phyloP scores from a whole-genome alignment of 2,797 vertebrate genomes.

The Lepus oiostolus region DNA sequence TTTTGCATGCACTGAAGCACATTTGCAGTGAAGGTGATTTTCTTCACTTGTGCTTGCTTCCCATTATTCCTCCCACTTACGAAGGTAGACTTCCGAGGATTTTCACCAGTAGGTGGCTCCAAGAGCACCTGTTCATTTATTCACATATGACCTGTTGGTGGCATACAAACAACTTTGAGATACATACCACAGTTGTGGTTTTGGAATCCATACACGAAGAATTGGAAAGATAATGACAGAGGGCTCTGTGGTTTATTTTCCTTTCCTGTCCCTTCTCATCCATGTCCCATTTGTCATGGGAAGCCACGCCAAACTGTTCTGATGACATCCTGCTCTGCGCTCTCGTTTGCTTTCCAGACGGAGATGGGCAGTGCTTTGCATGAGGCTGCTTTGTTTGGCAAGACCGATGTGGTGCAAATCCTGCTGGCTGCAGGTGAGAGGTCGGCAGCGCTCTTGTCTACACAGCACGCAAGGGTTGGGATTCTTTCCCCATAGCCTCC shows the following conservation, averaged over 20 bases:
- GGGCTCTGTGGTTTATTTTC: background rate
- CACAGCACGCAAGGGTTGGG: slow-evolving; percentile 65
- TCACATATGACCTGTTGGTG: background rate
- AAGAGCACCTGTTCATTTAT: background rate
- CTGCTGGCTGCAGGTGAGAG: slow-evolving; percentile 96
- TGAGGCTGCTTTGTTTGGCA: slow-evolving; percentile 98
- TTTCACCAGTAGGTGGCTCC: background rate
- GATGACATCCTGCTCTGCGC: slow-evolving; percentile 84
- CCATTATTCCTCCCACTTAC: background rate
- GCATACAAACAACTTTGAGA: background rate
- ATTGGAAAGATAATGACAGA: slow-evolving; percentile 65
- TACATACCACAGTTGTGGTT: background rate
- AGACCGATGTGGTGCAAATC: slow-evolving; percentile 97
- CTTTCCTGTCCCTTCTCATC: slow-evolving; percentile 60
- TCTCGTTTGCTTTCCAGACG: slow-evolving; percentile 93
- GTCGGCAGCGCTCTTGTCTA: slow-evolving; percentile 77
- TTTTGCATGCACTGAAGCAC: background rate
- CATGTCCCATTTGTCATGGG: slow-evolving; percentile 66
- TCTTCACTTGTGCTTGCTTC: background rate
- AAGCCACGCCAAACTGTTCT: slow-evolving; percentile 74
- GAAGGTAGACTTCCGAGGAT: background rate
- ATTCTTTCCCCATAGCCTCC: background rate
- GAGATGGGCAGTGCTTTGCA: slow-evolving; percentile 99
- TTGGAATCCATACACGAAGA: slow-evolving; percentile 22
- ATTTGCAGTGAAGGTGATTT: background rate